Conservation (phyloP, 1,140 invertebrate genomes). For the Zophobas atratus region DNA sequence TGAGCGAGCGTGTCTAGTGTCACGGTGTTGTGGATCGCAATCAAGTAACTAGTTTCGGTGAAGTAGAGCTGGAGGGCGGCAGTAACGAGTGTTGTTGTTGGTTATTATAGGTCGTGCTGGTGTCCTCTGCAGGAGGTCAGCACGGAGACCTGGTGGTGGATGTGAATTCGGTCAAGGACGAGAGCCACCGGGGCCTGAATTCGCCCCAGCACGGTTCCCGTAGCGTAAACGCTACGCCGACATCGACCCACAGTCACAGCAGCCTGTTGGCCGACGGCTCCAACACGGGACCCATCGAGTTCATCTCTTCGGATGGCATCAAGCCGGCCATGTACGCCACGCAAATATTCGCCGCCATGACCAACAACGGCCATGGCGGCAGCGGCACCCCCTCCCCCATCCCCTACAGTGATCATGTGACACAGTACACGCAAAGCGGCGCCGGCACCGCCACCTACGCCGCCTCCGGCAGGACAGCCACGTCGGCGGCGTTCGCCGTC, state of each 20-base stretch:
- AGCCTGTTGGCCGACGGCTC: constrained; percentile 69
- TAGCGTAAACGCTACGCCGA: constrained; percentile 70
- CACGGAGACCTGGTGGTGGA: constrained; percentile 69
- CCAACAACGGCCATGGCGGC: constrained; percentile 63
- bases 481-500: constrained; percentile 65
- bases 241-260: constrained; percentile 70
- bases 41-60: constrained; percentile 15
- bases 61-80: constrained; percentile 28
- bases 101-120: constrained; percentile 68
- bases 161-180: constrained; percentile 71
- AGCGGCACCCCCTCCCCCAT: constrained; percentile 72
- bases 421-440: constrained; percentile 72
- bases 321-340: constrained; percentile 69
- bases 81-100: constrained; percentile 45
- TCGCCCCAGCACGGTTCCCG: constrained; percentile 70
- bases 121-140: constrained; percentile 64
- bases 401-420: constrained; percentile 70
- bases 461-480: constrained; percentile 59
- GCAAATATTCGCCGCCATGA: constrained; percentile 69
- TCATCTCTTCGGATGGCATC: constrained; percentile 72
- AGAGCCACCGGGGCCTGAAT: constrained; percentile 66
- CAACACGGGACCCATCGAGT: constrained; percentile 66
- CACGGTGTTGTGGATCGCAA: constrained; percentile 4
- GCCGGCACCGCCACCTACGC: constrained; percentile 58
- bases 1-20: not conserved